Base-by-base conservation (phyloP, 2,888 invertebrate genomes). In the Temnothorax ravouxi region DNA sequence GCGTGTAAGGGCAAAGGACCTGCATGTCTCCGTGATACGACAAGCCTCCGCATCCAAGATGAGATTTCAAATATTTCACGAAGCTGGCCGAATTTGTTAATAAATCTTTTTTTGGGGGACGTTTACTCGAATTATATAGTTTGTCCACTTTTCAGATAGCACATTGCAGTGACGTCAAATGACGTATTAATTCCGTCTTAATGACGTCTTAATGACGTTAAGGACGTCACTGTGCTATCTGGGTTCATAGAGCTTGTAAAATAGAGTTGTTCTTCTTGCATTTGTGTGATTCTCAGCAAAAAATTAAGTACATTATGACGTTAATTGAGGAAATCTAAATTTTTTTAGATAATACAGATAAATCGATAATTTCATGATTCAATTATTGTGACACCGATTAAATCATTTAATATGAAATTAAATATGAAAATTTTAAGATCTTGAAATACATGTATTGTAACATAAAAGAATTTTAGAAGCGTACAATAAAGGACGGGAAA, bases 11-110 rank as follows among this genome's bases (percentile, higher is more conserved):
- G 89, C 85, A 87, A 89, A 88, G 84, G 87, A 84, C 84, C 79
- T 41, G 84, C 84, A 81, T 85, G 52, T 84, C 83, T 61, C 69
- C 86, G 59, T 89, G 84, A 88, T 88, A 88, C 84, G 87, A 85
- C 88, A 86, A 88, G 80, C 88, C 77, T 74, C 85, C 83, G 83
- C 72, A 74, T 86, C 81, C 84, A 85, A 86, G 87, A 89, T 88
- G 85, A 86, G 87, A 84, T 89, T 89, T 91, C 83, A 90, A 90
- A 89, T 88, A 88, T 89, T 87, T 76, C 85, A 88, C 69, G 54
- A 74, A 75, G 72, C 79, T 34, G 64, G 79, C 84, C 64, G 77
- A 87, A 86, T 84, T 59, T 62, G 44, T 66, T 69, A 61, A 71
- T 66, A 44, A 79, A 52, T 11, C 9, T 25, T 11, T 5, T 56